Percentiles rank a stretch among this genome's conserved stretches.
Conservation (phyloP, 2,888 invertebrate genomes). For the Pristionchus maxplancki region DNA sequence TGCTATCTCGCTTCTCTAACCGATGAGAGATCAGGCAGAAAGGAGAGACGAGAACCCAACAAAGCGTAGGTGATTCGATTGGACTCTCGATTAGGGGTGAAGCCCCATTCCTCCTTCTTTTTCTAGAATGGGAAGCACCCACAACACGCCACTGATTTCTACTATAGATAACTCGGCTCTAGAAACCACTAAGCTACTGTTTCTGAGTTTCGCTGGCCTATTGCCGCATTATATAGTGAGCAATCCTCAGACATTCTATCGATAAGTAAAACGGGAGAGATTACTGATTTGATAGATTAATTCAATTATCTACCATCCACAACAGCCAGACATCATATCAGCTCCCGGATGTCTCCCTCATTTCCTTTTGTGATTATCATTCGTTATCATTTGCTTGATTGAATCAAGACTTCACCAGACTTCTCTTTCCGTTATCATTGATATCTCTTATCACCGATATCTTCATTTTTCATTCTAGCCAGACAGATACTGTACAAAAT, state of each 20-base stretch:
- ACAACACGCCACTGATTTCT: neutral
- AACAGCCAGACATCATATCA: too few relatives aligned
- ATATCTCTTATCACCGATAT: too few relatives aligned
- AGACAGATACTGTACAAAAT: too few relatives aligned
- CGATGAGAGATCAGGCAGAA: neutral
- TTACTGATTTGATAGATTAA: neutral
- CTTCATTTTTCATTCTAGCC: neutral
- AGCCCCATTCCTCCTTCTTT: neutral
- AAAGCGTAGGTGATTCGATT: neutral
- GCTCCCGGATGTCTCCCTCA: too few relatives aligned
- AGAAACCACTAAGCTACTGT: too few relatives aligned
- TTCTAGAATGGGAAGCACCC: neutral
- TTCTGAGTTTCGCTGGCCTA: too few relatives aligned
- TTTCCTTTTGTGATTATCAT: neutral
- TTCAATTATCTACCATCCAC: neutral
- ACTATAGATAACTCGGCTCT: too few relatives aligned
- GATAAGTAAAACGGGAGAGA: too few relatives aligned
- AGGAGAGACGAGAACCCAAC: neutral
- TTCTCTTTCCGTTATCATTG: neutral
- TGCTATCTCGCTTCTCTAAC: neutral
- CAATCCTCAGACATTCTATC: too few relatives aligned
- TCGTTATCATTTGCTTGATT: neutral
- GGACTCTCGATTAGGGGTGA: neutral
- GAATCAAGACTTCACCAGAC: neutral
- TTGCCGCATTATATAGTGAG: too few relatives aligned